phyloP scores from a whole-genome alignment of 2,113 vertebrate species.

The Phyllostomus hastatus region DNA sequence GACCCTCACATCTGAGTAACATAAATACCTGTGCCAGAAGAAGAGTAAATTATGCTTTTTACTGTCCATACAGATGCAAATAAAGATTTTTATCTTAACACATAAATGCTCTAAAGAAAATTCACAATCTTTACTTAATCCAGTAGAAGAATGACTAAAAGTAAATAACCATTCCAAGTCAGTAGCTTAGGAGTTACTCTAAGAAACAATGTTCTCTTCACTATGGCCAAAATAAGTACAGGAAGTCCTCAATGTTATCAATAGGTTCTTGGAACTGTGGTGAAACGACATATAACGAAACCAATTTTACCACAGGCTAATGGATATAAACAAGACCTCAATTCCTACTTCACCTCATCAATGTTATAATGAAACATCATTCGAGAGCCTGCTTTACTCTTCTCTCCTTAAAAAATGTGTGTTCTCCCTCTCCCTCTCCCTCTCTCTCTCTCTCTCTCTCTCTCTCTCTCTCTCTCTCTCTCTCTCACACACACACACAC shows the following conservation, averaged over 20 bases:
- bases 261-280: neutral
- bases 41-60: neutral
- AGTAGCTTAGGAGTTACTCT: neutral
- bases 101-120: neutral
- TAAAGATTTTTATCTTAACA: neutral
- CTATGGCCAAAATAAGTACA: conserved; percentile 4
- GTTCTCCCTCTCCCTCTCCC: too few species aligned
- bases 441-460: too few species aligned
- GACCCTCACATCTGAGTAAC: neutral
- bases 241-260: neutral
- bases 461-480: too few species aligned
- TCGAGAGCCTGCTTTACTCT: neutral
- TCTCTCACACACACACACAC: too few species aligned
- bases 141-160: neutral
- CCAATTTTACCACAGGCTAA: neutral
- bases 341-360: neutral
- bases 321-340: neutral
- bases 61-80: neutral
- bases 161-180: neutral
- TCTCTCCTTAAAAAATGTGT: neutral
- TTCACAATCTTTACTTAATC: neutral
- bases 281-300: neutral
- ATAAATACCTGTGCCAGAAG: conserved; percentile 3
- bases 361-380: neutral
- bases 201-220: conserved; percentile 3